Percentiles rank a stretch among this genome's conserved stretches.
phyloP scores from a whole-genome alignment of 2,888 invertebrate species.

The Piscicola geometra region DNA sequence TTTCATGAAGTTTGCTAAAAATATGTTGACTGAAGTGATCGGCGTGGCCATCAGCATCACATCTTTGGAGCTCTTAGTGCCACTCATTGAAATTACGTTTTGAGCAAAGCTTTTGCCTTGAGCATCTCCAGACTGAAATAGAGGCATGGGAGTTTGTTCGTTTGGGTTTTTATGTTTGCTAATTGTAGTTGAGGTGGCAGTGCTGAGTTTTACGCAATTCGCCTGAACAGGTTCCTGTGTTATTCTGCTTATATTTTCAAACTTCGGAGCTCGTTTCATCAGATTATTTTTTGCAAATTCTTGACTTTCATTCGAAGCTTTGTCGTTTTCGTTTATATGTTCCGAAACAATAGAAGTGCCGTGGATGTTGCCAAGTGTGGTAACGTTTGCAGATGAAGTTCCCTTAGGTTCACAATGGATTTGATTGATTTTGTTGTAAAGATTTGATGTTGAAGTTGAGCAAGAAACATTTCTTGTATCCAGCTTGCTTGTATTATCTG shows the following conservation, averaged over 20 bases:
- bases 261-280: conserved; percentile 49
- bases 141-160: no score
- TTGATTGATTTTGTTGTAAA: no score
- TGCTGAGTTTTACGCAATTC: background rate
- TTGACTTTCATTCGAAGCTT: background rate
- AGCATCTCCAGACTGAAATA: no score
- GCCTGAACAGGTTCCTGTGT: conserved; percentile 32
- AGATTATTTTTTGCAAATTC: conserved; percentile 22
- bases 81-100: background rate
- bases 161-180: no score
- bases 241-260: conserved; percentile 51
- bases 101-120: background rate
- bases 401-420: no score
- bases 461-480: no score
- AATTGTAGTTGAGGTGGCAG: background rate
- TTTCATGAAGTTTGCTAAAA: conserved; percentile 30
- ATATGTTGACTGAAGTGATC: conserved; percentile 31
- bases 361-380: no score
- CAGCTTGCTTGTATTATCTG: no score
- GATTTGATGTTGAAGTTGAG: no score
- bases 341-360: background rate
- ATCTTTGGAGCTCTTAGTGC: background rate
- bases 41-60: conserved; percentile 28
- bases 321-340: background rate
- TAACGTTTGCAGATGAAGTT: no score